phyloP scores from a whole-genome alignment of 2,797 vertebrate species.

The Caiman crocodilus region DNA sequence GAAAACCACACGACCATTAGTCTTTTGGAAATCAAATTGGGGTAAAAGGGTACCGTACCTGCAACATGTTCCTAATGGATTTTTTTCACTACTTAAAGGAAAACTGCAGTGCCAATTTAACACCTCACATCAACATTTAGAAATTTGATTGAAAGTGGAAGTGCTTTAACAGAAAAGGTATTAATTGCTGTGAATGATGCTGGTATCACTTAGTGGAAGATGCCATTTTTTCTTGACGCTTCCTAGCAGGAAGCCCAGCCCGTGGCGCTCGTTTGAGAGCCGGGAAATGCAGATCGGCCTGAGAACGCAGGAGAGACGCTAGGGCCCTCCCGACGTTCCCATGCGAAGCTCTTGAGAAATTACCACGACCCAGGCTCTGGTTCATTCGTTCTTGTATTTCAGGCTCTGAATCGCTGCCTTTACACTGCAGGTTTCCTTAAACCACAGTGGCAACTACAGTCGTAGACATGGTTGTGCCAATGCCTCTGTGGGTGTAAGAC shows the following conservation, averaged over 20 bases:
- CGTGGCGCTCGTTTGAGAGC: not conserved
- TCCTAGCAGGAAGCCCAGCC: conserved; percentile 11
- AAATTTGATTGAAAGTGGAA: conserved; percentile 7
- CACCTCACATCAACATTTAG: not conserved
- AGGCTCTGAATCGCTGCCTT: not conserved
- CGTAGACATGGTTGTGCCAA: not conserved
- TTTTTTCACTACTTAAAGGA: conserved; percentile 53
- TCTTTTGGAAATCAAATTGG: conserved; percentile 58
- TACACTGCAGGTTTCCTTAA: conserved; percentile 51
- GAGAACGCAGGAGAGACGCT: not conserved
- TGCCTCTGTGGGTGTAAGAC: not conserved
- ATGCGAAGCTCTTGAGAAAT: not conserved
- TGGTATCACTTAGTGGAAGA: not conserved
- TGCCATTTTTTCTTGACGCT: not conserved
- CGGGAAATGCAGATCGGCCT: not conserved
- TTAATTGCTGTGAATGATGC: conserved; percentile 51
- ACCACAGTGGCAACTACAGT: not conserved
- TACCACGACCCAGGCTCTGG: not conserved
- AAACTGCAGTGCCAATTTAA: conserved; percentile 51
- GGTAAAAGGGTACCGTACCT: conserved; percentile 58
- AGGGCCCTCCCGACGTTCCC: not conserved
- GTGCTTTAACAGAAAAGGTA: not conserved
- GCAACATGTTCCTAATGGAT: conserved; percentile 54
- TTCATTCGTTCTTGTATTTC: not conserved
- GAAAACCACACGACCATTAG: conserved; percentile 9